Base-by-base conservation (phyloP, 2,113 vertebrate genomes). In the Narcine bancroftii region DNA sequence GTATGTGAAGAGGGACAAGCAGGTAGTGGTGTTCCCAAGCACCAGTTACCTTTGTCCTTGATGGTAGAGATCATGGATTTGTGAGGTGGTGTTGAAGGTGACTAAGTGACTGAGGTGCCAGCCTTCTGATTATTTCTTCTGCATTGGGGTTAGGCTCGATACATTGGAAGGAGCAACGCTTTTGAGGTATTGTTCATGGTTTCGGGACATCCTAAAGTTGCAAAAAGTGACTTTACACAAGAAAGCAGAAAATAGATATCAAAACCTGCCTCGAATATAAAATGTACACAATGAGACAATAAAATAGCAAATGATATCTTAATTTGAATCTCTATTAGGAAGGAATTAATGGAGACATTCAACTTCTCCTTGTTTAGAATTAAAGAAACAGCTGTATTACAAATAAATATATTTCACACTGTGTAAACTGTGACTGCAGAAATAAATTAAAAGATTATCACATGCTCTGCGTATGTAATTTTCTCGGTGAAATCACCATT, bases 341-440 rank as follows among this genome's bases (percentile, higher is more conserved):
- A 60, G 81, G 81, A n/a, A 87, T 63, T 1, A 85, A 85, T 85
- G 53, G 50, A 15, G 29, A 33, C 39, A 60, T 60, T 19, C 81
- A 87, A n/a, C 53, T 87, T 33, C 53, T 63, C 53, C 50, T n/a
- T 83, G 53, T 63, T 87, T 87, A 36, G 81, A 60, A 87, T 60
- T 87, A 21, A 87, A 9, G 53, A n/a, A 60, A 87, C 81, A 87
- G 53, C 81, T 87, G 81, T 24, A 87, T 53, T 60, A 19, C 53
- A 36, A 87, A 36, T 87, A n/a, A 87, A 7, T n/a, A 87, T 87
- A 87, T 21, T 60, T 50, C 53, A 87, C 50, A 87, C 53, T 87
- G 33, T 60, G 81, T 53, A 87, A 87, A 36, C 53, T 63, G 56
- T 87, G 81, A 60, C 39, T 87, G 56, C 3, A n/a, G 1, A 87